A percentile compares a stretch with the other conserved stretches of the same genome.
phyloP scores from a whole-genome alignment of 2,113 vertebrate genomes.

The Oryzias woworae region DNA sequence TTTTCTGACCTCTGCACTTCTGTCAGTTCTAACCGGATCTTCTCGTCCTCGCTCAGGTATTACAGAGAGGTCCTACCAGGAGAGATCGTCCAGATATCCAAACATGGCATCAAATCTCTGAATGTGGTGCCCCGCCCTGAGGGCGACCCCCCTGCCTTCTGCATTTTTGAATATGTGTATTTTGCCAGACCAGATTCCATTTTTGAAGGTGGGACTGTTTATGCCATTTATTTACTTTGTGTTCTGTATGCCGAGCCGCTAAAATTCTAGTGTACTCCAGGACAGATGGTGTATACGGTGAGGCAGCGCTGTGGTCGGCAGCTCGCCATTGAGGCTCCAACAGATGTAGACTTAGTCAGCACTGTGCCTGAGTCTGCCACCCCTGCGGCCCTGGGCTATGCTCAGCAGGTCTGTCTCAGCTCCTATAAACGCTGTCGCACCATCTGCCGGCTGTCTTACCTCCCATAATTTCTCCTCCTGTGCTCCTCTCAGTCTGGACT shows the following conservation, averaged over 20 bases:
- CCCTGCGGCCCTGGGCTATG: constrained; percentile 94
- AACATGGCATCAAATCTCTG: constrained; percentile 83
- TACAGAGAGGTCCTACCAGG: constrained; percentile 92
- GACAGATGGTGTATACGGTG: constrained; percentile 98
- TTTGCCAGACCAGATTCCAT: constrained; percentile 98
- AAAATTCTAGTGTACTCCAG: constrained; percentile 64
- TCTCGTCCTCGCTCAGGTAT: constrained; percentile 79
- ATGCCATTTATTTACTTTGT: neutral
- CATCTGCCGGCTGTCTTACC: neutral
- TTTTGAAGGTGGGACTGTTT: constrained; percentile 87
- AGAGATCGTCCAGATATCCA: constrained; percentile 96
- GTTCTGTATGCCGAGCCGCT: neutral
- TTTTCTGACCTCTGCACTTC: neutral
- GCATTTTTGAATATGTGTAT: constrained; percentile 99
- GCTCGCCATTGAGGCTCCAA: constrained; percentile 92
- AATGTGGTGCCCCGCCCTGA: constrained; percentile 83
- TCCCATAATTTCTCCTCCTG: neutral
- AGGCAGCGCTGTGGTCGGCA: constrained; percentile 91
- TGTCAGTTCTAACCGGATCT: neutral
- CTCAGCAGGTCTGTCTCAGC: constrained; percentile 81
- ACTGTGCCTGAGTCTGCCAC: constrained; percentile 98
- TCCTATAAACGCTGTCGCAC: neutral
- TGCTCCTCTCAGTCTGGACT: constrained; percentile 82
- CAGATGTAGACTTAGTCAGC: constrained; percentile 94
- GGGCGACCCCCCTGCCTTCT: constrained; percentile 89